Percentiles rank a stretch among this genome's conserved stretches.
Conservation (phyloP, 1,140 invertebrate species). For the Drosophila nigrodunni region DNA sequence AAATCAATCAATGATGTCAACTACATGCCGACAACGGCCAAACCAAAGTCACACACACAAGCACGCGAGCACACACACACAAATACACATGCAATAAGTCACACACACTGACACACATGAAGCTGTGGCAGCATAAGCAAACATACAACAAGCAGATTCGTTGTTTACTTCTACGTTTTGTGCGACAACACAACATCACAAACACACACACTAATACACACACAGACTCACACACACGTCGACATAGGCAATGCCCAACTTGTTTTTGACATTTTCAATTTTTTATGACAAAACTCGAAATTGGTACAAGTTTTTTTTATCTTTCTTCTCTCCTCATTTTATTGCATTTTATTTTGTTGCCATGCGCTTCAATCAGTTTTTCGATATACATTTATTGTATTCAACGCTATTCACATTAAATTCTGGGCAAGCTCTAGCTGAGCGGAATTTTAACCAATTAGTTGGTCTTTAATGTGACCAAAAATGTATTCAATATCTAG, state of each 20-base stretch:
- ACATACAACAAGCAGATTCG: constrained; percentile 43
- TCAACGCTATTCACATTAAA: constrained; percentile 12
- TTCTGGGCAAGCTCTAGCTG: constrained; percentile 11
- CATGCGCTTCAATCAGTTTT: constrained; percentile 1
- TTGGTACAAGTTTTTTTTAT: constrained; percentile 66
- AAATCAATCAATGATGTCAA: constrained; percentile 84
- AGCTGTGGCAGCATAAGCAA: constrained; percentile 14
- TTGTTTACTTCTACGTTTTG: constrained; percentile 43
- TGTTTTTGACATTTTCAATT: constrained; percentile 82
- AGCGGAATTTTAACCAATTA: constrained; percentile 8
- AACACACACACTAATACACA: neutral
- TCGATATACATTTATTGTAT: neutral
- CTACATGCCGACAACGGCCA: constrained; percentile 70
- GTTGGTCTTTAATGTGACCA: constrained; percentile 11
- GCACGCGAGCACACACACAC: constrained; percentile 20
- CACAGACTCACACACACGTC: constrained; percentile 5
- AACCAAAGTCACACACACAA: constrained; percentile 44
- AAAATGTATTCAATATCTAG: constrained; percentile 10
- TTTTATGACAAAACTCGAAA: constrained; percentile 80
- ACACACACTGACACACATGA: neutral
- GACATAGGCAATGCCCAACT: constrained; percentile 48
- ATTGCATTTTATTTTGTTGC: neutral
- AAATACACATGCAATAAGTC: neutral
- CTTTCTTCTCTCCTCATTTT: neutral
- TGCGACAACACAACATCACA: constrained; percentile 20